A percentile compares a stretch with the other conserved stretches of the same genome.
Evolutionary conservation across 2,888 invertebrate species (phyloP).

Genomic region (Thecocarcelia acutangulata): DNA sequence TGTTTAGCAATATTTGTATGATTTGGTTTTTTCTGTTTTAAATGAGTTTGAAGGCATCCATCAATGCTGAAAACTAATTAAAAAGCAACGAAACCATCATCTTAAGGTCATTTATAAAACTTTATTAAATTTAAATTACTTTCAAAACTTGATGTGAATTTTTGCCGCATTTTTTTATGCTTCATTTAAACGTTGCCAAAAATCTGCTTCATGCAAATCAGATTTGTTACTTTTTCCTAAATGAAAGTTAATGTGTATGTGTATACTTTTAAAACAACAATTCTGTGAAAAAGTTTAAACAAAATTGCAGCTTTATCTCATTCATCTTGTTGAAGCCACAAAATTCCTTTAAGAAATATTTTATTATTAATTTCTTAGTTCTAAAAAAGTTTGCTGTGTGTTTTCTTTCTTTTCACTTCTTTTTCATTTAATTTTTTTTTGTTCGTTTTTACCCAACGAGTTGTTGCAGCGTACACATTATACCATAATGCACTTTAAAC

Average conservation of each 20-base stretch:
- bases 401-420: neutral
- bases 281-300: conserved; percentile 37
- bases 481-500: conserved; percentile 69
- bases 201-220: conserved; percentile 37
- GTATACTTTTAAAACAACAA: conserved; percentile 19
- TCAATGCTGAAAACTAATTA: no score
- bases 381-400: conserved; percentile 47
- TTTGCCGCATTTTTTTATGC: neutral
- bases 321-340: conserved; percentile 55
- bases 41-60: no score
- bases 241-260: no score
- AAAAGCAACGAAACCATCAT: neutral
- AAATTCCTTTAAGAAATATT: conserved; percentile 64
- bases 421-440: conserved; percentile 2
- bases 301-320: conserved; percentile 26
- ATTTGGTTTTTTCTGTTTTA: no score
- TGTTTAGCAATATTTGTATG: no score
- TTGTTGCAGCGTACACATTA: conserved; percentile 57
- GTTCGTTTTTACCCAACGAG: conserved; percentile 48
- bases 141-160: neutral
- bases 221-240: neutral
- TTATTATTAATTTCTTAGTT: conserved; percentile 66
- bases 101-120: neutral
- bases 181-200: conserved; percentile 10
- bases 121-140: neutral